Conservation (phyloP, 2,888 invertebrate species). For the Hololepta plana region DNA sequence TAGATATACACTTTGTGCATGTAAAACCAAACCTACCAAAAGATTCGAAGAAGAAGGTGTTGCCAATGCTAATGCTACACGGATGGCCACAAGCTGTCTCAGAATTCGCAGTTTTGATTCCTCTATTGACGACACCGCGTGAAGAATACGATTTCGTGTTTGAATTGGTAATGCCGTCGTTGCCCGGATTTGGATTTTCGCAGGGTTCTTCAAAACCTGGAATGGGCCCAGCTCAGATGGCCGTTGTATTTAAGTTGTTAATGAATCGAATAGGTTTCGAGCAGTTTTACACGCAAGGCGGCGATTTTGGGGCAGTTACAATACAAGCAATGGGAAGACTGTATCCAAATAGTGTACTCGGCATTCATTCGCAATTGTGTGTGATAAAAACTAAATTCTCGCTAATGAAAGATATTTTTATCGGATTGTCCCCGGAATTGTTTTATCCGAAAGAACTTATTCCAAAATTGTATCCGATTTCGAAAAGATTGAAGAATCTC, state of each 20-base stretch:
- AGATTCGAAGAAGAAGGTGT: constrained; percentile 21
- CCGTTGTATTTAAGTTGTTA: too few relatives aligned
- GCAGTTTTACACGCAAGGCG: constrained; percentile 56
- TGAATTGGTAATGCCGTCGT: constrained; percentile 39
- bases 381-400: too few relatives aligned
- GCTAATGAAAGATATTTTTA: constrained; percentile 19
- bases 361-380: constrained; percentile 12
- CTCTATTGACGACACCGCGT: constrained; percentile 36
- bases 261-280: too few relatives aligned
- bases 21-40: constrained; percentile 33
- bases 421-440: constrained; percentile 32
- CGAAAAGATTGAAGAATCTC: constrained; percentile 15
- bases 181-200: constrained; percentile 33
- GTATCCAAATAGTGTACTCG: constrained; percentile 41
- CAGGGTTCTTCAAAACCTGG: too few relatives aligned
- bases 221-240: too few relatives aligned
- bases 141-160: constrained; percentile 39
- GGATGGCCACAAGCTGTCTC: constrained; percentile 82
- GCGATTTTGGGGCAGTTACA: constrained; percentile 65
- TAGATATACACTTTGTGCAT: constrained; percentile 50
- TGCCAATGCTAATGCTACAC: constrained; percentile 57
- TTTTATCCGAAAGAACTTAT: constrained; percentile 32
- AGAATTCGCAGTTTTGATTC: constrained; percentile 64
- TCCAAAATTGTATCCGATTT: constrained; percentile 33
- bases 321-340: constrained; percentile 38